Conservation (phyloP, 2,797 vertebrate species). For the Lepus townsendii region DNA sequence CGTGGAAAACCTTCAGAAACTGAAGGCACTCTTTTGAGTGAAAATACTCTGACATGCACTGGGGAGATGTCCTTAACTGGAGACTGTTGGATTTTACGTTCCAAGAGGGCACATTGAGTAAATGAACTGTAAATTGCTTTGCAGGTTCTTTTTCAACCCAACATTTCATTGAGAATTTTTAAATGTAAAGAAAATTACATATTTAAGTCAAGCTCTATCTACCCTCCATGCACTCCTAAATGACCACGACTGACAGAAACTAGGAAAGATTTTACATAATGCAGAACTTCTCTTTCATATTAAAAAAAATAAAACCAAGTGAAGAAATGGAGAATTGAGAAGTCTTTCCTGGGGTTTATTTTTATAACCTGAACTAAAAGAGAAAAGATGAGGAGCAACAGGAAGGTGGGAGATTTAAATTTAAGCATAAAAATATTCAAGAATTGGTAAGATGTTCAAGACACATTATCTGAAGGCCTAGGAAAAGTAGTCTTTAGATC, state of each 20-base stretch:
- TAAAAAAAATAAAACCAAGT: slow-evolving; percentile 18
- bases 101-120: not conserved
- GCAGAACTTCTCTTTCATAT: slow-evolving; percentile 1
- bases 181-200: slow-evolving; percentile 54
- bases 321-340: slow-evolving; percentile 52
- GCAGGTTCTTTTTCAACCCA: slow-evolving; percentile 43
- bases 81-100: slow-evolving; percentile 3
- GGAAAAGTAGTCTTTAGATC: not conserved
- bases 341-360: slow-evolving; percentile 35
- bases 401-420: not conserved
- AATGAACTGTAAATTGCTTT: slow-evolving; percentile 59
- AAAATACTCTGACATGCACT: slow-evolving; percentile 67
- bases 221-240: slow-evolving; percentile 21
- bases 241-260: slow-evolving; percentile 17
- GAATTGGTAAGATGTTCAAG: slow-evolving; percentile 12
- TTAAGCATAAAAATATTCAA: slow-evolving; percentile 17
- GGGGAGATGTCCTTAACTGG: slow-evolving; percentile 56
- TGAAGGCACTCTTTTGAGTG: slow-evolving; percentile 64
- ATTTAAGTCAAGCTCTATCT: slow-evolving; percentile 59
- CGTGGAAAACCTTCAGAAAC: slow-evolving; percentile 52
- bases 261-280: slow-evolving; percentile 47
- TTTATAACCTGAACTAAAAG: not conserved
- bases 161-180: slow-evolving; percentile 61
- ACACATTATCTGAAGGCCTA: not conserved
- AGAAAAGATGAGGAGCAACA: not conserved